These are phyloP conservation scores for Rhynchomys soricoides DNA, from an alignment of 2,113 vertebrate genomes.

Conservation along the genomic window DNA sequence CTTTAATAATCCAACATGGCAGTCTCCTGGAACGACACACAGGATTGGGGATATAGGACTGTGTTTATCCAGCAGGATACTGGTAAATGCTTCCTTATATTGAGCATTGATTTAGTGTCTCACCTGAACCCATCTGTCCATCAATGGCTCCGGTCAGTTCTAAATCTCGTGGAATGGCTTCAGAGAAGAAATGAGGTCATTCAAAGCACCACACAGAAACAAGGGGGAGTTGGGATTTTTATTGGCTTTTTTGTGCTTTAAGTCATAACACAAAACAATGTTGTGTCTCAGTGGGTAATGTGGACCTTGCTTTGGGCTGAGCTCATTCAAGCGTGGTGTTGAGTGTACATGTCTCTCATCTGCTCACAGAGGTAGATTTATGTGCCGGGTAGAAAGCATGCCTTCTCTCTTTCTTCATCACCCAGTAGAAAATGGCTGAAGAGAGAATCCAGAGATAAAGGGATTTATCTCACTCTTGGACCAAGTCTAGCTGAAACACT, in stretches of 20 bases:
- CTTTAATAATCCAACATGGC: neutral
- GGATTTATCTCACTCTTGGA: neutral
- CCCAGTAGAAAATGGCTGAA: neutral
- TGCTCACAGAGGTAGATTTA: neutral
- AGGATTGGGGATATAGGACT: neutral
- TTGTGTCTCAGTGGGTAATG: neutral
- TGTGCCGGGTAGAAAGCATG: neutral
- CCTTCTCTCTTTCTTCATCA: neutral
- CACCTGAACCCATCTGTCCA: neutral
- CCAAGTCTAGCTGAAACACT: neutral
- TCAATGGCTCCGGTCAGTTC: neutral
- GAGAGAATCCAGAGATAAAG: neutral
- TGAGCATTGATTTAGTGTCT: neutral
- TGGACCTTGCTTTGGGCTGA: neutral
- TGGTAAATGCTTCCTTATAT: slow-evolving; percentile 10
- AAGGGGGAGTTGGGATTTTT: slow-evolving; percentile 26
- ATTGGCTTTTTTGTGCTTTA: slow-evolving; percentile 40
- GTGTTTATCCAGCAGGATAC: neutral
- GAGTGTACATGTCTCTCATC: neutral
- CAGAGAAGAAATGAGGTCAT: slow-evolving; percentile 53
- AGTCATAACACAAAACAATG: neutral
- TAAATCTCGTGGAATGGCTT: neutral
- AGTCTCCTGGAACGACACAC: neutral
- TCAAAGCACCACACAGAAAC: neutral
- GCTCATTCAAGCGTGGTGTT: neutral